A percentile compares a stretch with the other conserved stretches of the same genome.
phyloP scores from a whole-genome alignment of 2,888 invertebrate genomes.

The Scelioninae gen. 2 region DNA sequence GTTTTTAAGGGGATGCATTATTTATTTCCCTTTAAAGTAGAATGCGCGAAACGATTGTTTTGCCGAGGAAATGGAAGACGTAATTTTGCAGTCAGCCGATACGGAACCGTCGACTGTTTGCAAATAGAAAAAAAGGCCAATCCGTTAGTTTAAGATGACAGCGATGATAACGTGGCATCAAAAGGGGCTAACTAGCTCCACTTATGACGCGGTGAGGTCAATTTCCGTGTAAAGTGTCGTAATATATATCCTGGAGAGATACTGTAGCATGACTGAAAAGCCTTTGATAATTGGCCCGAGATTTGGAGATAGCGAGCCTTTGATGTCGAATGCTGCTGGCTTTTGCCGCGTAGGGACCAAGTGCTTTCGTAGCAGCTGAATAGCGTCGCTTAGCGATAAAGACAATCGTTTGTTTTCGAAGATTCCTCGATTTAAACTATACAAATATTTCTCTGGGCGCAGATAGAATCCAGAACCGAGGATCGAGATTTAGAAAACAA shows the following conservation, averaged over 20 bases:
- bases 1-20: constrained; percentile 32
- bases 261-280: constrained; percentile 62
- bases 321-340: constrained; percentile 58
- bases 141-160: constrained; percentile 38
- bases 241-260: too few relatives aligned
- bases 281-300: constrained; percentile 64
- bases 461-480: neutral
- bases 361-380: constrained; percentile 27
- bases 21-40: constrained; percentile 10
- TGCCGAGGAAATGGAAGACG: neutral
- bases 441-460: neutral
- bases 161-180: constrained; percentile 14
- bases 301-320: constrained; percentile 63
- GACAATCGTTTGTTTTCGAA: constrained; percentile 37
- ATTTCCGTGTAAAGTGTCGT: too few relatives aligned
- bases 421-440: constrained; percentile 7
- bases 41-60: neutral
- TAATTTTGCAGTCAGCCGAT: constrained; percentile 11
- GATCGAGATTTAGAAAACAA: neutral
- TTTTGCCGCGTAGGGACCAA: constrained; percentile 28
- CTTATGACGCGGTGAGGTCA: constrained; percentile 37
- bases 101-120: constrained; percentile 30
- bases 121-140: constrained; percentile 58
- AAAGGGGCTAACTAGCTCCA: constrained; percentile 30
- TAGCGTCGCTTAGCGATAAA: constrained; percentile 36